Evolutionary conservation across 1,140 invertebrate species (phyloP), one percentile per base, ranked within the genome.

Genomic region (Lerema accius): DNA sequence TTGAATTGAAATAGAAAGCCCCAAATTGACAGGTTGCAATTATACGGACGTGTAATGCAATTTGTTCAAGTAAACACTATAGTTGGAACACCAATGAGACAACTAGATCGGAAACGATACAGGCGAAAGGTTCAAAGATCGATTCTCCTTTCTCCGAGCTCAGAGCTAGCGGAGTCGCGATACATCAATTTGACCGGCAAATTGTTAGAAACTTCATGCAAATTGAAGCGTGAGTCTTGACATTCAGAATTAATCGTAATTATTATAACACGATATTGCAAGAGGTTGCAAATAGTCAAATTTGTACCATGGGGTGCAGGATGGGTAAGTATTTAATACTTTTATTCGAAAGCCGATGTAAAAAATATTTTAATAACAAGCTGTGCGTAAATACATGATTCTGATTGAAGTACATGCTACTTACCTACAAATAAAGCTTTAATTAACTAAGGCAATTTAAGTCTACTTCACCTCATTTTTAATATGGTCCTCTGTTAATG

Each of bases 81-180:
- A 56, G 13, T 56, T 56, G 42, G 37, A 16, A 11, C 51, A 56
- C 43, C 40, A 56, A 26, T 14, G 37, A 55, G 17, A 40, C 49
- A 51, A 51, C 49, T 56, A 56, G 51, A 56, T 56, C 51, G 39
- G 39, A 56, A 56, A 56, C 43, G 39, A 28, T 28, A 19, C 13
- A 28, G 51, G 5, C 37, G 9, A 28, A 4, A 28, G 39, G 16
- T 42, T 6, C 37, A 17, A 19, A 32, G 26, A 10, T 50, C 48
- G 7, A 35, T 19, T 11, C 39, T n/a, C 39, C 51, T 56, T 43
- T 56, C 51, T 43, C 35, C 23, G 39, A 0, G 23, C n/a, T 23
- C 39, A 9, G n/a, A n/a, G n/a, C n/a, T 26, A 56, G 23, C 49
- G n/a, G 10, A 15, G 26, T 19, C 15, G 5, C 28, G 16, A 3